phyloP scores from a whole-genome alignment of 2,797 vertebrate species.

The Eurystomus glaucurus region DNA sequence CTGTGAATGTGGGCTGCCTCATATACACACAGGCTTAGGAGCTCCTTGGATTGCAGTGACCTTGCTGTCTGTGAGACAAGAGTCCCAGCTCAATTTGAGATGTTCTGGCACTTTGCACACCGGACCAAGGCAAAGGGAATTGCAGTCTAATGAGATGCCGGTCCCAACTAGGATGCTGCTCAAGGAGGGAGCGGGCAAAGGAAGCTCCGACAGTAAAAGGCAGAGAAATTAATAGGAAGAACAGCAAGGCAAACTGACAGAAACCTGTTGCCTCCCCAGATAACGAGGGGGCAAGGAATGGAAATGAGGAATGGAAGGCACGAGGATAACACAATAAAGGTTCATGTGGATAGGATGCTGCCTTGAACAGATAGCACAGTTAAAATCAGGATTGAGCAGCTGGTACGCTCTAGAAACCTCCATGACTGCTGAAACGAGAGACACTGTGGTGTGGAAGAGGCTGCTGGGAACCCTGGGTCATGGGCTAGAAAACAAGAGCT shows the following conservation, averaged over 20 bases:
- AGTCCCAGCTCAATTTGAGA: conserved; percentile 38
- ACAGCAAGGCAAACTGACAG: conserved; percentile 29
- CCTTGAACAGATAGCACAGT: neutral
- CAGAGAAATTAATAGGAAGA: conserved; percentile 34
- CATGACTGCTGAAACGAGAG: neutral
- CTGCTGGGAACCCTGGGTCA: neutral
- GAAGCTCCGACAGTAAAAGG: conserved; percentile 57
- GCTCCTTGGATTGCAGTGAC: neutral
- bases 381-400: conserved; percentile 18
- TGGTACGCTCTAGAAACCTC: neutral
- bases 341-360: neutral
- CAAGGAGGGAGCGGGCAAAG: conserved; percentile 25
- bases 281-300: conserved; percentile 30
- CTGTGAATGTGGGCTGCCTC: fast-evolving
- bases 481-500: neutral
- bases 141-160: neutral
- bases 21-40: neutral
- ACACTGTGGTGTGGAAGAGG: neutral
- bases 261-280: neutral
- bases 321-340: neutral
- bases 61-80: conserved; percentile 28
- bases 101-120: conserved; percentile 36
- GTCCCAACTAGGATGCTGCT: conserved; percentile 16
- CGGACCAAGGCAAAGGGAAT: neutral
- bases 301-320: conserved; percentile 37